These are phyloP conservation scores for Astreopora myriophthalma DNA, from an alignment of 64 coral and sea anemone species.

Conservation along the genomic window DNA sequence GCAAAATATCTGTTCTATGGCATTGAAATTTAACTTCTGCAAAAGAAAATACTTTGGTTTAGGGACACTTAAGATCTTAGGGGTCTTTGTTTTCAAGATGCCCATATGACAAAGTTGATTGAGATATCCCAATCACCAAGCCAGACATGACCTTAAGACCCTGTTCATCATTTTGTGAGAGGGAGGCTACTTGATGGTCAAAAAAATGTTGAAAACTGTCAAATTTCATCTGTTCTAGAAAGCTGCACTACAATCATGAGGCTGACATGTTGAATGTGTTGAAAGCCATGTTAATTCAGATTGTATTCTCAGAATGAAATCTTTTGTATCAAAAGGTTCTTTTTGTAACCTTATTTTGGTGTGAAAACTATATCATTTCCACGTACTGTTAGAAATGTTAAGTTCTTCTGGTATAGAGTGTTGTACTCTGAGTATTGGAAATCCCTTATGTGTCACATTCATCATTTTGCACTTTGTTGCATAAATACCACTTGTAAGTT, in stretches of 20 bases:
- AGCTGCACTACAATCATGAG: not conserved
- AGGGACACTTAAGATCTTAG: too few species aligned
- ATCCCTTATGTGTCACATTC: not conserved
- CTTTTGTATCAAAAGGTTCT: slow-evolving; percentile 62
- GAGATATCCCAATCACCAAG: too few species aligned
- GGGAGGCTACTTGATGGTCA: too few species aligned
- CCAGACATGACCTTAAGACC: too few species aligned
- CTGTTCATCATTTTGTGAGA: too few species aligned
- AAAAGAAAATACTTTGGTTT: too few species aligned
- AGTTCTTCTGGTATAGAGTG: not conserved
- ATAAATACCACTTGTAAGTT: not conserved
- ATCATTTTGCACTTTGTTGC: not conserved
- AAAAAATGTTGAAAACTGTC: too few species aligned
- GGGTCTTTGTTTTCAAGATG: too few species aligned
- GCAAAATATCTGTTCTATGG: too few species aligned
- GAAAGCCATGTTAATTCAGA: not conserved
- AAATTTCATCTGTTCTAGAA: not conserved
- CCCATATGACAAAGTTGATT: too few species aligned
- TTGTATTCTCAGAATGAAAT: slow-evolving; percentile 14
- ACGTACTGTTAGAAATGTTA: not conserved
- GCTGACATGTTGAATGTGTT: not conserved
- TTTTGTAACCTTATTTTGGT: slow-evolving; percentile 55
- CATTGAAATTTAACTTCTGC: too few species aligned
- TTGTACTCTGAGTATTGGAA: not conserved
- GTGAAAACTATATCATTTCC: not conserved